phyloP scores from a whole-genome alignment of 2,888 invertebrate genomes.

The Ornithoptera priamus region DNA sequence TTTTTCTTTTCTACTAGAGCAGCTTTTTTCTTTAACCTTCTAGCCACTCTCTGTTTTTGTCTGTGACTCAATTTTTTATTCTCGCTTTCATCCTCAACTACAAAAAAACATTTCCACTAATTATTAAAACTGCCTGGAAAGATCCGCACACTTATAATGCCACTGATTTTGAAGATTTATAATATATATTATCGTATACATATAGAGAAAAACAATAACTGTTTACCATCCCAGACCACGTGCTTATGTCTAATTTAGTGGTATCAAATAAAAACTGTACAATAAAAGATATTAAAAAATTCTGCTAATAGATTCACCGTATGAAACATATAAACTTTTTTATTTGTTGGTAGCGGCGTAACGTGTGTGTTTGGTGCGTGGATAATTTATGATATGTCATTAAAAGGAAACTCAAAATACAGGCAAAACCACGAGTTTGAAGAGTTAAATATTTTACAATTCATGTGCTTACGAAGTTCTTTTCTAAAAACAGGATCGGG shows the following conservation, averaged over 20 bases:
- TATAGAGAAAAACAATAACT: too few species aligned
- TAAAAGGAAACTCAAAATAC: too few species aligned
- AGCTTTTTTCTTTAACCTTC: constrained; percentile 79
- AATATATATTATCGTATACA: too few species aligned
- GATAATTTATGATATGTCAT: neutral
- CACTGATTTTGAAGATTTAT: too few species aligned
- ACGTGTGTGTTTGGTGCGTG: neutral
- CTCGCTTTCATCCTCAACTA: constrained; percentile 75
- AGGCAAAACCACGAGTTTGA: too few species aligned
- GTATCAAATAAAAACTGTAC: too few species aligned
- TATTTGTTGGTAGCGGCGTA: neutral
- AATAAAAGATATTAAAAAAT: neutral
- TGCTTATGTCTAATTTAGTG: too few species aligned
- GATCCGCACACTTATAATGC: too few species aligned
- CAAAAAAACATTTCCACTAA: constrained; percentile 33
- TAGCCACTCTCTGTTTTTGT: constrained; percentile 84
- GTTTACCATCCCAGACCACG: too few species aligned
- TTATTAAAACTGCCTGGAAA: neutral
- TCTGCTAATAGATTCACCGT: neutral
- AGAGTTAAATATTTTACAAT: neutral
- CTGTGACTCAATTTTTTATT: constrained; percentile 83
- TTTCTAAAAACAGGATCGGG: constrained; percentile 86
- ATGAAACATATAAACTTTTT: neutral
- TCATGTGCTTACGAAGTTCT: constrained; percentile 63
- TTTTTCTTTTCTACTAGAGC: constrained; percentile 68